Conservation (phyloP, 2,113 vertebrate species). For the Penelope pileata region DNA sequence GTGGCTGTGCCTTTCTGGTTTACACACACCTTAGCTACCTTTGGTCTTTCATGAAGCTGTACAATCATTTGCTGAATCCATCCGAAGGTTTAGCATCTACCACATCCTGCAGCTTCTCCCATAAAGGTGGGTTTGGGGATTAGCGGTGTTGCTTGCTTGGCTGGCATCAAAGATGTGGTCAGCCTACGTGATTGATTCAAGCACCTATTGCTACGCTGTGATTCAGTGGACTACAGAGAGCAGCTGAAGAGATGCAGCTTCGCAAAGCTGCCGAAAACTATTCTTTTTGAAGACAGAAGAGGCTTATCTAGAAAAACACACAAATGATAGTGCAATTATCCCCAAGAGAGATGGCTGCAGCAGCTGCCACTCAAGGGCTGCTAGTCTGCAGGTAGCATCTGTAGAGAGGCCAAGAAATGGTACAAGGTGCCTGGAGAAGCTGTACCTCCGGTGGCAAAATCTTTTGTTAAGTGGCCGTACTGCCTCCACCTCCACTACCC, state of each 20-base stretch:
- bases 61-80: not conserved
- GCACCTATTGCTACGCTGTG: not conserved
- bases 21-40: too few relatives aligned
- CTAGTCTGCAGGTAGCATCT: not conserved
- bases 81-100: not conserved
- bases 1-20: not conserved
- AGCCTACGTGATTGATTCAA: not conserved
- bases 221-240: not conserved
- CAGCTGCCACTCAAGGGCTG: not conserved
- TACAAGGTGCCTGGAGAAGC: not conserved
- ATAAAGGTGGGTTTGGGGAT: not conserved
- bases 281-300: not conserved
- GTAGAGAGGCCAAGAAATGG: not conserved
- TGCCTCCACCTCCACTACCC: not conserved
- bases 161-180: not conserved
- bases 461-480: not conserved
- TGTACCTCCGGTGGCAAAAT: not conserved
- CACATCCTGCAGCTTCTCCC: not conserved
- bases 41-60: not conserved
- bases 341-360: not conserved
- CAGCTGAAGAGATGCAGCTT: not conserved
- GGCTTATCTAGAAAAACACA: not conserved
- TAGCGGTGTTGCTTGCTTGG: not conserved
- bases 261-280: not conserved
- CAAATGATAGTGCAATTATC: not conserved